Conservation (phyloP, 2,888 invertebrate genomes). For the Melipona beecheii region DNA sequence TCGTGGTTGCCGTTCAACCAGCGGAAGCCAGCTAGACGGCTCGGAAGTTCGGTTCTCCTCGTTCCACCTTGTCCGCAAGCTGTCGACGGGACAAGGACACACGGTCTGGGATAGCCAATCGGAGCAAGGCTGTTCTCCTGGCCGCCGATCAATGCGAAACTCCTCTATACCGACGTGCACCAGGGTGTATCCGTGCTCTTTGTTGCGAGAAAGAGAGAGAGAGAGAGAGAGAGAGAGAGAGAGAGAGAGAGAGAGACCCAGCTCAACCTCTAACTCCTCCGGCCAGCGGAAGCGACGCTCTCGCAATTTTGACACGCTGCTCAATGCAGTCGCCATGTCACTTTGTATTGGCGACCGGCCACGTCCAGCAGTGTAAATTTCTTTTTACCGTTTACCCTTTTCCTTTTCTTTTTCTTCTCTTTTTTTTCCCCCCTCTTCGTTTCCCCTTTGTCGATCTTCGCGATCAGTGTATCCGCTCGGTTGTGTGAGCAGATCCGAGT, state of each 20-base stretch:
- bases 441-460: not conserved
- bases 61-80: constrained; percentile 12
- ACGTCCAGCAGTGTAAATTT: constrained; percentile 17
- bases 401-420: not conserved
- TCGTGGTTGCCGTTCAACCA: constrained; percentile 41
- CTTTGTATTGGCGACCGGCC: constrained; percentile 43
- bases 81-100: constrained; percentile 68
- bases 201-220: constrained; percentile 17
- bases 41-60: constrained; percentile 33
- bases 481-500: not conserved
- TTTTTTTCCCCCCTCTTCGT: too few relatives aligned
- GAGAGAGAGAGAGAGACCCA: constrained; percentile 30
- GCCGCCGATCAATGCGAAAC: constrained; percentile 82
- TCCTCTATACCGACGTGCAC: constrained; percentile 80
- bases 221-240: not conserved
- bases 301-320: constrained; percentile 53
- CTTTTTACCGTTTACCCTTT: not conserved
- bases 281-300: constrained; percentile 43
- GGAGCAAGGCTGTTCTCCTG: constrained; percentile 75
- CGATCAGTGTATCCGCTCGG: not conserved
- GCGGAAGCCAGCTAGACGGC: constrained; percentile 46
- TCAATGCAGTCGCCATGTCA: constrained; percentile 59
- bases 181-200: constrained; percentile 65
- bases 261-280: constrained; percentile 38
- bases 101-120: constrained; percentile 77